phyloP scores from a whole-genome alignment of 2,797 vertebrate genomes.

The Sebastes jordani region DNA sequence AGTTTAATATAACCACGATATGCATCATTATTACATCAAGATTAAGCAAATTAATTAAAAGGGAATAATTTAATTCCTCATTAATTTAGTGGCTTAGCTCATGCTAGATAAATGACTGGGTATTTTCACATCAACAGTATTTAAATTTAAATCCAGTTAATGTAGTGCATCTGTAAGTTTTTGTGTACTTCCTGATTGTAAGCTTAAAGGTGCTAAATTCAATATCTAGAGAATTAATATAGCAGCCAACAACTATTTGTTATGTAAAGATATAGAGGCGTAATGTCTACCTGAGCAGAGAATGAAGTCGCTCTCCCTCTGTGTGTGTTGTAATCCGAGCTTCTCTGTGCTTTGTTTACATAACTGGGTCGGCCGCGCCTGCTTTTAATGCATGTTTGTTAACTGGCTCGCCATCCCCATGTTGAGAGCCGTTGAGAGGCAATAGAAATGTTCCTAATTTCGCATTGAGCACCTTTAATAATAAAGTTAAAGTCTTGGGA shows the following conservation, averaged over 20 bases:
- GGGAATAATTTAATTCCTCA: background rate
- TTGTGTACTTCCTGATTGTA: constrained; percentile 4
- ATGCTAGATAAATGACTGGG: background rate
- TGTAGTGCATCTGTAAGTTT: background rate
- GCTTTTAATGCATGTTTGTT: no score
- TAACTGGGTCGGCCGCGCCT: no score
- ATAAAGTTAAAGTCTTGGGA: constrained; percentile 2
- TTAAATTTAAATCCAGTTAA: constrained; percentile 15
- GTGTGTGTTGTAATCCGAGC: no score
- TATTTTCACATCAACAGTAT: background rate
- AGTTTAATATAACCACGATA: background rate
- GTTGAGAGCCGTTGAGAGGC: no score
- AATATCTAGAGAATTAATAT: no score
- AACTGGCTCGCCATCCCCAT: no score
- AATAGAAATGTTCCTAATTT: no score
- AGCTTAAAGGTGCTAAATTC: background rate
- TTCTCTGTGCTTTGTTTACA: no score
- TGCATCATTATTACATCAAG: background rate
- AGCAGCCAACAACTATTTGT: no score
- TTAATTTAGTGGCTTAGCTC: constrained; percentile 1
- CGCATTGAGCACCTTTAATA: background rate
- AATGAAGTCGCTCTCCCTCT: no score
- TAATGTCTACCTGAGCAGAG: no score
- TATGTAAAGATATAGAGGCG: no score
- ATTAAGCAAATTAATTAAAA: constrained; percentile 8